phyloP scores from a whole-genome alignment of 2,888 invertebrate species.

The Philonicus albiceps region DNA sequence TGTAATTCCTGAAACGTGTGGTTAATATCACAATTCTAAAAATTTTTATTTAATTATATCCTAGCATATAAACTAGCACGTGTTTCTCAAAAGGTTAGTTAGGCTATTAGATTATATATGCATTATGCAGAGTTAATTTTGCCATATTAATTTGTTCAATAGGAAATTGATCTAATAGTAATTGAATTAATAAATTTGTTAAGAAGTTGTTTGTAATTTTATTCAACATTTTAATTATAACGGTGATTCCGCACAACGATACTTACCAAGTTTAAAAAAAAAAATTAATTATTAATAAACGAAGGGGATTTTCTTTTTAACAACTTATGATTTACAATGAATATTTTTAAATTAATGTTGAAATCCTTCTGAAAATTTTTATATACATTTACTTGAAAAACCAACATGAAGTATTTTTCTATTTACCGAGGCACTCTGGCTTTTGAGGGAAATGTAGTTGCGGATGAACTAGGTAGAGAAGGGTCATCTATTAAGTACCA shows the following conservation, averaged over 20 bases:
- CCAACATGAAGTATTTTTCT: too few species aligned
- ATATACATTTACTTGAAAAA: too few species aligned
- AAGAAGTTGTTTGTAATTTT: background rate
- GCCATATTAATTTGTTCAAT: background rate
- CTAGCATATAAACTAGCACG: background rate
- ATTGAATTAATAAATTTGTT: background rate
- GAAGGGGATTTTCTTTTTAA: background rate
- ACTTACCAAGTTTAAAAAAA: background rate
- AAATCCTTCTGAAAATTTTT: too few species aligned
- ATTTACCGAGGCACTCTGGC: too few species aligned
- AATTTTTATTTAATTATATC: background rate
- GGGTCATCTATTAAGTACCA: too few species aligned
- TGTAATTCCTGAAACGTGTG: background rate
- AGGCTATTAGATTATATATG: too few species aligned
- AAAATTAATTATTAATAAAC: background rate
- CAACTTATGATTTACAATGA: too few species aligned
- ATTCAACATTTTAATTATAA: background rate
- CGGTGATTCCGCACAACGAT: background rate
- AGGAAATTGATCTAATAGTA: background rate
- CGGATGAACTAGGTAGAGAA: too few species aligned
- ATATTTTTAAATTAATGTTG: too few species aligned
- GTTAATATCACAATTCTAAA: background rate
- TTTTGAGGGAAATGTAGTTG: too few species aligned
- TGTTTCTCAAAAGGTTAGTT: background rate
- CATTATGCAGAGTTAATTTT: too few species aligned